Conservation (phyloP, 2,113 vertebrate species). For the Merops nubicus region DNA sequence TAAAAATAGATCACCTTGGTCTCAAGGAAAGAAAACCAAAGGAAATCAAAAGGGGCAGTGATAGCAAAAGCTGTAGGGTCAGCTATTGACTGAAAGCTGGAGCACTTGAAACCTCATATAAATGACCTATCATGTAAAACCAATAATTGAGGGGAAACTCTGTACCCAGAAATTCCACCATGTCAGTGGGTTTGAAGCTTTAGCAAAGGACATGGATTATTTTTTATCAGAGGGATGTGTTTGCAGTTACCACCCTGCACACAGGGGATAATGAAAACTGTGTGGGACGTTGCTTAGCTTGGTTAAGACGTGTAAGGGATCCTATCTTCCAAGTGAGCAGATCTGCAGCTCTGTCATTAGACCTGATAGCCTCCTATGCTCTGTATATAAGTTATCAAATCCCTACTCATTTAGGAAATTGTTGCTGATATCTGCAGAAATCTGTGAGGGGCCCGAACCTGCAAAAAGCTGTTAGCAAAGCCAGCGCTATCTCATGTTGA, state of each 20-base stretch:
- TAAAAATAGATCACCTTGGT: conserved; percentile 82
- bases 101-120: neutral
- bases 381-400: neutral
- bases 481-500: fast-evolving
- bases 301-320: neutral
- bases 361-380: neutral
- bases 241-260: neutral
- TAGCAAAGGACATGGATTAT: neutral
- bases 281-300: neutral
- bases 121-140: neutral
- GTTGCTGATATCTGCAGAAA: neutral
- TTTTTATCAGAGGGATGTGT: neutral
- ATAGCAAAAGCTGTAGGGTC: neutral
- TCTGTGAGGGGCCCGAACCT: neutral
- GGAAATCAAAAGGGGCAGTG: conserved; percentile 38
- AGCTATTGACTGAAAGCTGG: neutral
- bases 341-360: neutral
- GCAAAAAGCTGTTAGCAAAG: neutral
- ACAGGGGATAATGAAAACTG: neutral
- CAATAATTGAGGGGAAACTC: neutral
- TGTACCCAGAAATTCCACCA: neutral
- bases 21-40: conserved; percentile 49
- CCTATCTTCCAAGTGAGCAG: neutral
- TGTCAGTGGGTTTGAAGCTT: neutral
- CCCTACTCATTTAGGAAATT: neutral